phyloP scores from a whole-genome alignment of 2,113 vertebrate species.

The Candoia aspera region DNA sequence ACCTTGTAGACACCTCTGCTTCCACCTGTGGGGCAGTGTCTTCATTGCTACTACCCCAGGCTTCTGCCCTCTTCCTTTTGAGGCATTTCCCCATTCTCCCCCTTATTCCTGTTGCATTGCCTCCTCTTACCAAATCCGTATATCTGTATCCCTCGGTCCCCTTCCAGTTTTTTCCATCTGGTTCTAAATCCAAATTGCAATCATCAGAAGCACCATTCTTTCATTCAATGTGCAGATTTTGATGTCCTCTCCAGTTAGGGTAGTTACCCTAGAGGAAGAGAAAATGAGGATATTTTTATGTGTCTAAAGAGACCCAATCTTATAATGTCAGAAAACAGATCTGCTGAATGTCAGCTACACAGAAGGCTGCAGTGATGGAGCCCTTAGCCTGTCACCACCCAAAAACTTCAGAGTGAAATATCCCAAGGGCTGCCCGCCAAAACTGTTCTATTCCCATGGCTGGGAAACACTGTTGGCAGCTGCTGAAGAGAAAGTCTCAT shows the following conservation, averaged over 20 bases:
- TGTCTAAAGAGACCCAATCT: conserved; percentile 57
- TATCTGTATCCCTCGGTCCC: conserved; percentile 1
- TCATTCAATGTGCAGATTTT: conserved; percentile 20
- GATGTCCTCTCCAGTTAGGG: conserved; percentile 37
- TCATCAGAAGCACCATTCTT: conserved; percentile 3
- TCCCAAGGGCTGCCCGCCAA: conserved; percentile 62
- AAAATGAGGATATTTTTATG: conserved; percentile 44
- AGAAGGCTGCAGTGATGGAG: conserved; percentile 72
- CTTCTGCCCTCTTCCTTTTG: neutral
- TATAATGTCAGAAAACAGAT: conserved; percentile 69
- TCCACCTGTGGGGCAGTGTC: neutral
- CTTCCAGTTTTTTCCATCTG: neutral
- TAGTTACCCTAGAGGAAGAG: conserved; percentile 35
- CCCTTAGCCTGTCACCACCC: conserved; percentile 68
- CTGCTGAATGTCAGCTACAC: conserved; percentile 57
- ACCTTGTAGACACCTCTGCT: neutral
- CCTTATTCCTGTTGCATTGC: neutral
- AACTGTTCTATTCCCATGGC: conserved; percentile 70
- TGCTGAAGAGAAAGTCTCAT: conserved; percentile 62
- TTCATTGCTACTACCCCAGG: neutral
- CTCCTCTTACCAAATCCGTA: neutral
- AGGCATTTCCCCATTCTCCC: neutral
- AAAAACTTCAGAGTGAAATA: conserved; percentile 65
- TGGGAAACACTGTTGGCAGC: conserved; percentile 60
- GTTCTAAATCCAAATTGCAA: neutral